Conservation (phyloP, 92 coral and sea anemone species). For the Phymanthus crucifer region DNA sequence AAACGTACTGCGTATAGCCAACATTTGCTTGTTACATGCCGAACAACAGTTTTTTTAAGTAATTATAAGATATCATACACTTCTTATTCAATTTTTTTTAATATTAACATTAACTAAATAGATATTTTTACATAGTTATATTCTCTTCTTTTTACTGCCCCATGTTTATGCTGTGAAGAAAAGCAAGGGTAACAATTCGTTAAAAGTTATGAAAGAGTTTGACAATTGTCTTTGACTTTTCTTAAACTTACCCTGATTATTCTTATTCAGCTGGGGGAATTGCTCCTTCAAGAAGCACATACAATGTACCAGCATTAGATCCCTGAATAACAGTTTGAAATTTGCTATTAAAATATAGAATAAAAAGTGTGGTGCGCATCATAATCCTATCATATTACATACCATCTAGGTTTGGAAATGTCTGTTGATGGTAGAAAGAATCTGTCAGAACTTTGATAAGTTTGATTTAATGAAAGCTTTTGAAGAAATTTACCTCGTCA, state of each 20-base stretch:
- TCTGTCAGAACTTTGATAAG: not conserved
- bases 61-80: not conserved
- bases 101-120: too few relatives aligned
- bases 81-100: too few relatives aligned
- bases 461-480: too few relatives aligned
- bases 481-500: too few relatives aligned
- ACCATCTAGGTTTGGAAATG: not conserved
- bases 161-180: too few relatives aligned
- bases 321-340: not conserved
- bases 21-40: not conserved
- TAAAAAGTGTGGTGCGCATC: constrained; percentile 1
- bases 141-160: too few relatives aligned
- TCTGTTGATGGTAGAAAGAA: not conserved
- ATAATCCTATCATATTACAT: not conserved
- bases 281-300: constrained; percentile 28
- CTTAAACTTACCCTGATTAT: too few relatives aligned
- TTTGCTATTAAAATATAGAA: not conserved
- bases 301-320: not conserved
- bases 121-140: too few relatives aligned
- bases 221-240: too few relatives aligned
- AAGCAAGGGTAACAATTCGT: too few relatives aligned
- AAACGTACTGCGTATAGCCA: too few relatives aligned
- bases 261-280: constrained; percentile 12
- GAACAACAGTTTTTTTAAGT: not conserved
- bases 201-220: too few relatives aligned